Base-by-base conservation (phyloP, 2,888 invertebrate genomes). In the Parnassius orleans region DNA sequence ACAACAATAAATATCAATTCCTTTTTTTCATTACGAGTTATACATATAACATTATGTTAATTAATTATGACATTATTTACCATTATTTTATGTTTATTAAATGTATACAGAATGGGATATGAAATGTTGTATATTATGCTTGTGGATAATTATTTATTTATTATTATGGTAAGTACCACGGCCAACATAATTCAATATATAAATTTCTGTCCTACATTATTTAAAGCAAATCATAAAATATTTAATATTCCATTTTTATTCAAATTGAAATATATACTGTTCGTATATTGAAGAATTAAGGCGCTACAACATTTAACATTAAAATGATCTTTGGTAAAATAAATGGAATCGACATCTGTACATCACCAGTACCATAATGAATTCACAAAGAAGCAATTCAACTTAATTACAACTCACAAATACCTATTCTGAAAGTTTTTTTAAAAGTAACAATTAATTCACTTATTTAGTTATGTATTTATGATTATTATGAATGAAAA, bases 1-100 rank as follows among this genome's bases (percentile, higher is more conserved):
- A 64, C 48, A 57, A 43, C 46, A 53, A 43, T 75, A 69, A 74
- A 73, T 74, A 81, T 85, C 84, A 85, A 85, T 85, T 85, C 86
- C 86, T 80, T 85, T 73, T 75, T 73, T 79, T 79, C 74, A 78
- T 79, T 76, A 33, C 7, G 5, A 33, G 33, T 33, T 33, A 33
- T 33, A 33, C 2, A 9, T 11, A 48, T 48, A 48, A 73, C 73
- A 74, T 73, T 69, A 67, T 67, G 60, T 53, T 52, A 10, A 48
- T 48, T 53, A 58, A 65, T 63, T 65, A 61, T 55, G 65, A 55
- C 15, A 44, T 57, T 46, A 42, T 51, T 50, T 57, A 19, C 19
- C 19, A 19, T 19, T 19, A 19, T 19, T 10, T 55, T 24, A 41
- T 47, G 50, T 57, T 44, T 41, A 43, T 15, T 46, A 52, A 63